phyloP scores from a whole-genome alignment of 2,888 invertebrate genomes.

The Hemithea aestivaria region DNA sequence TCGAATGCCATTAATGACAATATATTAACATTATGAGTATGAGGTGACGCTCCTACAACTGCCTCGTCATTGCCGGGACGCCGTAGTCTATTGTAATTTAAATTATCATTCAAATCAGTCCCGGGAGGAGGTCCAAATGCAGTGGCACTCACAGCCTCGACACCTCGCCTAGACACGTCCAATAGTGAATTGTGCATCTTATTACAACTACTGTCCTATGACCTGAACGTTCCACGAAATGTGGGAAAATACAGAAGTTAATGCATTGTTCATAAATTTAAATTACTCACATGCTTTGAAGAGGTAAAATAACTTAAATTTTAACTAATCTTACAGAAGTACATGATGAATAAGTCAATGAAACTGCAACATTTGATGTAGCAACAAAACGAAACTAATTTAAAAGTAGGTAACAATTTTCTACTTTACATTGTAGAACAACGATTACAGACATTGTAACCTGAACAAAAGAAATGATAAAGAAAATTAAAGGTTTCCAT shows the following conservation, averaged over 20 bases:
- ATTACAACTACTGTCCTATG: conserved; percentile 30
- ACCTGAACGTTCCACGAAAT: conserved; percentile 10
- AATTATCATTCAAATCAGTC: conserved; percentile 70
- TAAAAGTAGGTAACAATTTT: conserved; percentile 24
- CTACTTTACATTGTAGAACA: conserved; percentile 46
- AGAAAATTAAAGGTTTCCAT: conserved; percentile 73
- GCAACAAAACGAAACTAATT: conserved; percentile 1
- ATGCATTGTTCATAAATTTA: no score
- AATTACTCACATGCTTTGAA: no score
- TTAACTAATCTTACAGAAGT: no score
- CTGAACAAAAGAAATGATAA: conserved; percentile 66
- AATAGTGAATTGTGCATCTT: conserved; percentile 34
- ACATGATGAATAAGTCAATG: no score
- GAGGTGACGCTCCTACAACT: conserved; percentile 46
- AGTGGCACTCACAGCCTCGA: conserved; percentile 70
- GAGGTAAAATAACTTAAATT: no score
- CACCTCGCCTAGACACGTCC: conserved; percentile 53
- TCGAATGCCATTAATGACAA: conserved; percentile 43
- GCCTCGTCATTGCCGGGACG: conserved; percentile 67
- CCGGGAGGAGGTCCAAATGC: conserved; percentile 51
- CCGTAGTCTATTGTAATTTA: conserved; percentile 67
- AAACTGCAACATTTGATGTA: no score
- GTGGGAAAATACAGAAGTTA: conserved; percentile 4
- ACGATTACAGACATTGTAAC: conserved; percentile 62
- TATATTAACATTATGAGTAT: conserved; percentile 44